Percentiles rank a stretch among this genome's conserved stretches.
These are phyloP conservation scores for Coregonus ussuriensis DNA, from an alignment of 2,797 vertebrate genomes.

Conservation along the genomic window DNA sequence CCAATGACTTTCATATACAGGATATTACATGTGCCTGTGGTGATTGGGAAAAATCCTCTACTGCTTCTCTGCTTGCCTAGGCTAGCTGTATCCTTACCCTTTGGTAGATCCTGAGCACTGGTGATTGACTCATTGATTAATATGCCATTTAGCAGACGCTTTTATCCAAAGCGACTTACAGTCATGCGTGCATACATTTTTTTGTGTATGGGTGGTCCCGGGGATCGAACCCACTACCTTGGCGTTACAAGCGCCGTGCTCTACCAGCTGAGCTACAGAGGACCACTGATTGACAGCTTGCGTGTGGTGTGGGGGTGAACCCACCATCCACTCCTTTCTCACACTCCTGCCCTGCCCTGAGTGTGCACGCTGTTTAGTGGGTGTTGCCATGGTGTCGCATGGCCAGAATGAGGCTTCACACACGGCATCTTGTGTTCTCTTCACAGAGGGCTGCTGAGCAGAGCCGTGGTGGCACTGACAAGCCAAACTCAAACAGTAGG, in stretches of 20 bases:
- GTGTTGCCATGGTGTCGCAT: conserved; percentile 75
- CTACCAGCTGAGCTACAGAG: no score
- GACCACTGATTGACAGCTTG: conserved; percentile 57
- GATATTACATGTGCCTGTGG: neutral
- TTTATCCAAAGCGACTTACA: no score
- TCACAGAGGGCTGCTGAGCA: conserved; percentile 84
- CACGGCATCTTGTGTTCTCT: conserved; percentile 93
- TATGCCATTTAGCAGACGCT: no score
- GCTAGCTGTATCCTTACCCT: neutral
- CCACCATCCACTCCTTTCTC: conserved; percentile 47
- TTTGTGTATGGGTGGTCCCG: no score
- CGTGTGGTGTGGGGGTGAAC: conserved; percentile 17
- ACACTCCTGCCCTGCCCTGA: conserved; percentile 52
- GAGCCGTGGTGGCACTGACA: conserved; percentile 65
- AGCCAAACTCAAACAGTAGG: conserved; percentile 42
- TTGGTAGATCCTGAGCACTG: neutral
- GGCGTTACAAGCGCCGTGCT: no score
- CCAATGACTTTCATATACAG: no score
- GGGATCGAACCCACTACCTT: no score
- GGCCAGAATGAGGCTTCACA: conserved; percentile 84
- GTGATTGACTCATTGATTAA: conserved; percentile 44
- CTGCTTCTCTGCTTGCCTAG: conserved; percentile 27
- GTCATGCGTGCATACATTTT: no score
- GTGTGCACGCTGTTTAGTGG: conserved; percentile 71
- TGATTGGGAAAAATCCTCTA: neutral